Base-by-base conservation (phyloP, 2,113 vertebrate genomes). In the Willisornis vidua region DNA sequence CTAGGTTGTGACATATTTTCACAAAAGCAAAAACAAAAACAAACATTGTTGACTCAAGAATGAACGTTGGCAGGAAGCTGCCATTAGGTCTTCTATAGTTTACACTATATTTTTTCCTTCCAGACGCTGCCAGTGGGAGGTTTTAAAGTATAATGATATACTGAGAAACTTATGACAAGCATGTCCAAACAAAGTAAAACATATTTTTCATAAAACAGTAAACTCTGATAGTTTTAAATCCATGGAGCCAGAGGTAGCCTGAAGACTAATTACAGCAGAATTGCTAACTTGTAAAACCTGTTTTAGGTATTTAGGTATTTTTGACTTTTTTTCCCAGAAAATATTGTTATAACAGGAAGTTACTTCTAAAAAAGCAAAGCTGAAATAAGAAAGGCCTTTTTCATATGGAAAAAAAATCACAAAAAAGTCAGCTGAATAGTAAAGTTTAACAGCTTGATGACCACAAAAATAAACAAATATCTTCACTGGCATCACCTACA, bases 81-180 rank as follows among this genome's bases (percentile, higher is more conserved):
- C 87, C 90, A 81, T 93, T 96, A 95, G 88, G 92, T 91, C 91
- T 95, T 93, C 85, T 78, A 57, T 65, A 86, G 90, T 97, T 97
- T 95, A 96, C 68, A 68, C 89, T 91, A 89, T 76, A 82, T 94
- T 93, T 96, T 96, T 97, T 87, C 87, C 81, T 77, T 90, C 91
- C 92, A 96, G 96, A 97, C 76, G 1, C 79, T 90, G 96, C 87
- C 96, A 96, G 95, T 97, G 92, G 96, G 96, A 97, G 93, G 92
- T 94, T 97, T 97, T 95, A 94, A 90, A 96, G 84, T 89, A 93
- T 92, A 96, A 97, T 96, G 92, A 95, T 94, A 96, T 90, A 95
- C 78, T 89, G 71, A 94, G 95, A 95, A 97, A 96, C 93, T 92
- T 96, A 96, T 68, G 93, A 96, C 96, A 97, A 94, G 96, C 93